phyloP scores from a whole-genome alignment of 2,797 vertebrate species.

The Mormyrops boulengeri region DNA sequence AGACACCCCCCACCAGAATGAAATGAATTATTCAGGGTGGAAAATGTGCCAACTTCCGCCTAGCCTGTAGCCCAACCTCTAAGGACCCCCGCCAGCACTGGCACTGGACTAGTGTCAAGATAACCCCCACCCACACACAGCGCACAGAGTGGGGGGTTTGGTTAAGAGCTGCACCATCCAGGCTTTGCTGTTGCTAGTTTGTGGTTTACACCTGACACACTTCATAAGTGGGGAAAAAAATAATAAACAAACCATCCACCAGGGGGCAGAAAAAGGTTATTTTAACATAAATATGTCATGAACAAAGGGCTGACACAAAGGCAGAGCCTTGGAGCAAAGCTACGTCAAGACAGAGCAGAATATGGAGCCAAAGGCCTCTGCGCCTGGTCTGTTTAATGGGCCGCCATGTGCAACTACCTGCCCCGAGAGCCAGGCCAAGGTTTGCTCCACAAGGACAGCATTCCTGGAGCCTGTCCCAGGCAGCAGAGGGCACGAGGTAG shows the following conservation, averaged over 20 bases:
- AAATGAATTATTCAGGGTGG: not conserved
- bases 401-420: not conserved
- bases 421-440: not conserved
- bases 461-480: not conserved
- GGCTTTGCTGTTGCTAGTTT: not conserved
- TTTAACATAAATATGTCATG: not conserved
- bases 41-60: not conserved
- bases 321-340: not conserved
- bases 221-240: not conserved
- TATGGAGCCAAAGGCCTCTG: not conserved
- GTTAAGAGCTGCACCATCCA: not conserved
- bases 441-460: not conserved
- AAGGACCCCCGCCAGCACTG: not conserved
- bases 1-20: slow-evolving; percentile 12
- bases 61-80: not conserved
- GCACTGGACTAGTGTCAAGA: not conserved
- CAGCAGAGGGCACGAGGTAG: not conserved
- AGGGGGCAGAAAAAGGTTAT: not conserved
- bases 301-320: not conserved
- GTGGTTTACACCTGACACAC: not conserved
- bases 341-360: not conserved
- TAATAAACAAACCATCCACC: not conserved
- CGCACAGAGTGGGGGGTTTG: not conserved
- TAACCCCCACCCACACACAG: not conserved
- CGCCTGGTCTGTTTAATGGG: not conserved